Evolutionary conservation across 2,888 invertebrate genomes (phyloP).

Genomic region (Altica lythri): DNA sequence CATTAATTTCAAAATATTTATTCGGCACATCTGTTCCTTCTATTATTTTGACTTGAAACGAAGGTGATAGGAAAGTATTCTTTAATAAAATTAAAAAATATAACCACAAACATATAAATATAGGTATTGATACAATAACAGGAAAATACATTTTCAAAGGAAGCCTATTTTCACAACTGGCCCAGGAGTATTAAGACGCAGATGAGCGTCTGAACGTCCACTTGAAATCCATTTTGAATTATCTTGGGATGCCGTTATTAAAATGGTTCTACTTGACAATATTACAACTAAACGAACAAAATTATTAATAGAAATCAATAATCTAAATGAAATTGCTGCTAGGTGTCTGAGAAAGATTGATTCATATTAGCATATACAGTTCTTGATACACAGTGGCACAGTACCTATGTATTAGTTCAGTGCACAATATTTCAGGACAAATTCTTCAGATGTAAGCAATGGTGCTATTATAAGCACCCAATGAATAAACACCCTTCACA

Average conservation of each 20-base stretch:
- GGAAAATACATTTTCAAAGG: slow-evolving; percentile 35
- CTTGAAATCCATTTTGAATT: slow-evolving; percentile 51
- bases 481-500: too few relatives aligned
- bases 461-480: too few relatives aligned
- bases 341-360: not conserved
- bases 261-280: slow-evolving; percentile 30
- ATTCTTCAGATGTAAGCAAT: too few relatives aligned
- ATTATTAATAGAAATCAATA: slow-evolving; percentile 27
- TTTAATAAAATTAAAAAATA: slow-evolving; percentile 37
- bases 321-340: not conserved
- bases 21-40: slow-evolving; percentile 25
- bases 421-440: too few relatives aligned
- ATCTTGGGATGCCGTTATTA: slow-evolving; percentile 36
- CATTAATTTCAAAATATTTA: not conserved
- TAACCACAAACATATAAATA: slow-evolving; percentile 41
- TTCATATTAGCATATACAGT: too few relatives aligned
- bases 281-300: slow-evolving; percentile 23
- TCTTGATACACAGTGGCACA: too few relatives aligned
- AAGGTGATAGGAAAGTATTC: slow-evolving; percentile 32
- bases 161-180: slow-evolving; percentile 9
- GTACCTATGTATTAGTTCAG: too few relatives aligned
- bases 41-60: slow-evolving; percentile 42
- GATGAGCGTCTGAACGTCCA: slow-evolving; percentile 37
- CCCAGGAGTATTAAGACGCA: slow-evolving; percentile 45
- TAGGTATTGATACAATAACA: slow-evolving; percentile 36